Conservation (phyloP, 2,797 vertebrate genomes). For the Eupleurogrammus muticus region DNA sequence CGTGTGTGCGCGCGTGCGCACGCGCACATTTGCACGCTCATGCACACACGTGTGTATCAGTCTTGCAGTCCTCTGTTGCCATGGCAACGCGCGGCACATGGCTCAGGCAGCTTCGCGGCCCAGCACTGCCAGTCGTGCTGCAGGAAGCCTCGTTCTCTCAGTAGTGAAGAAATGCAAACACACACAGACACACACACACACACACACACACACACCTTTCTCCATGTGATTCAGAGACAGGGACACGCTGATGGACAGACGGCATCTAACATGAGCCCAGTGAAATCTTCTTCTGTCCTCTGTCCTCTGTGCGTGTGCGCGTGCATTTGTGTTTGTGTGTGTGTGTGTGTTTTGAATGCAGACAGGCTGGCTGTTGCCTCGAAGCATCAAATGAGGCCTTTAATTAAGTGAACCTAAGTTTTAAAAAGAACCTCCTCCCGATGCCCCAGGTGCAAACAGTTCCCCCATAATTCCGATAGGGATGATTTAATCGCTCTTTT, state of each 20-base stretch:
- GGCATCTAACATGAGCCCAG: slow-evolving; percentile 43
- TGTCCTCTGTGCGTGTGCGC: too few relatives aligned
- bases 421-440: slow-evolving; percentile 43
- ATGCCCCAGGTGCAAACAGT: slow-evolving; percentile 59
- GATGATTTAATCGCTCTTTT: slow-evolving; percentile 44
- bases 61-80: slow-evolving; percentile 85
- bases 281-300: slow-evolving; percentile 41
- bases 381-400: slow-evolving; percentile 50
- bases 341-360: slow-evolving; percentile 38
- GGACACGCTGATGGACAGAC: slow-evolving; percentile 52
- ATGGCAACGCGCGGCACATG: slow-evolving; percentile 83
- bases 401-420: slow-evolving; percentile 59
- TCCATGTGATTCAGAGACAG: slow-evolving; percentile 58
- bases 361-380: slow-evolving; percentile 42
- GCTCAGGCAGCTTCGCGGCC: slow-evolving; percentile 81
- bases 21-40: slow-evolving; percentile 39
- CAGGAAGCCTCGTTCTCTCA: slow-evolving; percentile 76
- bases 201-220: slow-evolving; percentile 43
- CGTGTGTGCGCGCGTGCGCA: slow-evolving; percentile 8
- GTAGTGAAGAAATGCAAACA: slow-evolving; percentile 58
- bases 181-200: slow-evolving; percentile 22
- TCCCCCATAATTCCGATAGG: slow-evolving; percentile 33
- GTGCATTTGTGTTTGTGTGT: too few relatives aligned
- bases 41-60: slow-evolving; percentile 61
- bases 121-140: slow-evolving; percentile 81